phyloP scores from a whole-genome alignment of 2,888 invertebrate genomes.

The Amiota communis region DNA sequence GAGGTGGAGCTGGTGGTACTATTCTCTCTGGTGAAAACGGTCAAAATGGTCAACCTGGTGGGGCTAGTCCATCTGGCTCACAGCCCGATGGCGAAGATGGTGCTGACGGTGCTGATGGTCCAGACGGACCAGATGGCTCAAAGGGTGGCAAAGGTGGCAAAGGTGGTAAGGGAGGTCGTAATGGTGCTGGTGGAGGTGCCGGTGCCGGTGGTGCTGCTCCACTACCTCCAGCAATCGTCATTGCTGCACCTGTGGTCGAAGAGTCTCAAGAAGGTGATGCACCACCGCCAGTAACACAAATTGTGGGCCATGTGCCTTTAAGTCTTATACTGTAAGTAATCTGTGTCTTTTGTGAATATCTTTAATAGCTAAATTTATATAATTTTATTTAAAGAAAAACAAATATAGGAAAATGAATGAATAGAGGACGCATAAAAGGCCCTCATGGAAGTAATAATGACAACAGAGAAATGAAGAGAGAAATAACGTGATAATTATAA shows the following conservation, averaged over 20 bases:
- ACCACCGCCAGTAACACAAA: background rate
- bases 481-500: conserved; percentile 9
- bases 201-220: conserved; percentile 55
- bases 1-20: conserved; percentile 57
- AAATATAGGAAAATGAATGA: no score
- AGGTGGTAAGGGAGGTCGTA: conserved; percentile 63
- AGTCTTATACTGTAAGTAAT: no score
- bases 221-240: conserved; percentile 39
- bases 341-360: no score
- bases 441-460: background rate
- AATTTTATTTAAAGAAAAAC: no score
- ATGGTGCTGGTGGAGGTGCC: conserved; percentile 61
- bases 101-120: conserved; percentile 59
- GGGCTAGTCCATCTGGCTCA: conserved; percentile 51
- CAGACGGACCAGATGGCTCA: conserved; percentile 62
- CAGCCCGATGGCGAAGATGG: conserved; percentile 62
- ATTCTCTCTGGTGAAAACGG: conserved; percentile 54
- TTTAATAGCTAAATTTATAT: no score
- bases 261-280: background rate
- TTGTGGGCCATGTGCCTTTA: no score
- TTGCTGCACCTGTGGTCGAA: conserved; percentile 48
- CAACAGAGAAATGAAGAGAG: conserved; percentile 14
- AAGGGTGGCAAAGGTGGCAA: conserved; percentile 64
- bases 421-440: no score
- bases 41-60: conserved; percentile 53